phyloP scores from a whole-genome alignment of 2,888 invertebrate species.

The Parapristionchus giblindavisi region DNA sequence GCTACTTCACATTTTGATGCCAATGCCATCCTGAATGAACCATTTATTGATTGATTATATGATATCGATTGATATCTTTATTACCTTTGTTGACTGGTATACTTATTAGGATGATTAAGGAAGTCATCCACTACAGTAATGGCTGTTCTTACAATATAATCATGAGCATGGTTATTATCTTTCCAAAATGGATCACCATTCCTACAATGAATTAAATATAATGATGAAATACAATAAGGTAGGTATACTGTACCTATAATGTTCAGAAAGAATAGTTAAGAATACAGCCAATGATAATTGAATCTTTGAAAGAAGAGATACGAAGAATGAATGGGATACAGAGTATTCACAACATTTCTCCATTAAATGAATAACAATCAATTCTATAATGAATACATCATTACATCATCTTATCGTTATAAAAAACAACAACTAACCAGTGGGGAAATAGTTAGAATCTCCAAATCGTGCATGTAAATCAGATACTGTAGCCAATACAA shows the following conservation, averaged over 20 bases:
- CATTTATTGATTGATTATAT: too few relatives aligned
- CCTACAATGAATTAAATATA: background rate
- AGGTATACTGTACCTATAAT: constrained; percentile 48
- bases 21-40: background rate
- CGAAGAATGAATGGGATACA: constrained; percentile 44
- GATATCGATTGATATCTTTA: too few relatives aligned
- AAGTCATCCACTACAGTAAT: constrained; percentile 36
- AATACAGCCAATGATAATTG: constrained; percentile 48
- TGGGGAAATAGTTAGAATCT: constrained; percentile 54
- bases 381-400: constrained; percentile 49
- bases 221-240: background rate
- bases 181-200: constrained; percentile 63
- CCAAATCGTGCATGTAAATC: constrained; percentile 46
- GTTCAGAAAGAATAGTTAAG: constrained; percentile 49
- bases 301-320: constrained; percentile 45
- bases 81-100: constrained; percentile 6
- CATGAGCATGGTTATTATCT: constrained; percentile 46
- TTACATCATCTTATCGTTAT: too few relatives aligned
- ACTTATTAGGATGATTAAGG: background rate
- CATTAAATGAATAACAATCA: constrained; percentile 55
- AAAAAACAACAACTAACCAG: constrained; percentile 40
- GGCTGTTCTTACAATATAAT: constrained; percentile 55
- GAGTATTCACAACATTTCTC: constrained; percentile 40
- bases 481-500: constrained; percentile 42
- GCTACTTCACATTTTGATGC: constrained; percentile 28